These are phyloP conservation scores for Tragelaphus imberbis DNA, from an alignment of 2,113 vertebrate genomes.

Conservation along the genomic window DNA sequence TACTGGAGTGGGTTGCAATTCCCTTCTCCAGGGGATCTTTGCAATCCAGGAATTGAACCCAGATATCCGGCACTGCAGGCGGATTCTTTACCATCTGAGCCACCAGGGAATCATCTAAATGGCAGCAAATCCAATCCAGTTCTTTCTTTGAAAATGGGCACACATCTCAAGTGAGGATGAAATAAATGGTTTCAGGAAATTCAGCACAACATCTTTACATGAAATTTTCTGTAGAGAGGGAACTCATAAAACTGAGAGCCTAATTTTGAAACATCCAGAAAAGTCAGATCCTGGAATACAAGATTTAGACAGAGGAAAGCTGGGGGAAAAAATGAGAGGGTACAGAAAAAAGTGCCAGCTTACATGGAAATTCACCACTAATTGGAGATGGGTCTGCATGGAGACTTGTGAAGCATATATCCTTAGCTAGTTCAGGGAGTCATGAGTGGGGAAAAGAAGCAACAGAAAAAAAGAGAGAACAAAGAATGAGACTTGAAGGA, in stretches of 20 bases:
- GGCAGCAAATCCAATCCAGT: not conserved
- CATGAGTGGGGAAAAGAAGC: not conserved
- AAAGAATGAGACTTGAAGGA: not conserved
- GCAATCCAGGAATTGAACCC: accelerated
- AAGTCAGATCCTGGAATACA: not conserved
- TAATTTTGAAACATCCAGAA: not conserved
- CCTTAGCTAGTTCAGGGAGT: not conserved
- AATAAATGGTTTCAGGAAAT: not conserved
- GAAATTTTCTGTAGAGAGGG: not conserved
- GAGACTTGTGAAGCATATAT: not conserved
- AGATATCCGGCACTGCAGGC: not conserved
- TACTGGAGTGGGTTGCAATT: not conserved
- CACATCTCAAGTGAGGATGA: not conserved
- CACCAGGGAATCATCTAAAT: constrained; percentile 10
- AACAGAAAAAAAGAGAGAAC: not conserved
- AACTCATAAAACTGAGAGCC: not conserved
- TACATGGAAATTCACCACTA: not conserved
- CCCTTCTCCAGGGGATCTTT: not conserved
- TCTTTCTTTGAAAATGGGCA: not conserved
- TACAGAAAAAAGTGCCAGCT: not conserved
- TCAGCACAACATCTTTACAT: not conserved
- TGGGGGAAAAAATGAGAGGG: not conserved
- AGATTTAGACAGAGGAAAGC: not conserved
- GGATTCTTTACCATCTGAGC: not conserved
- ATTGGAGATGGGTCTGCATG: not conserved